Conservation (phyloP, 2,113 vertebrate species). For the Haemorhous mexicanus region DNA sequence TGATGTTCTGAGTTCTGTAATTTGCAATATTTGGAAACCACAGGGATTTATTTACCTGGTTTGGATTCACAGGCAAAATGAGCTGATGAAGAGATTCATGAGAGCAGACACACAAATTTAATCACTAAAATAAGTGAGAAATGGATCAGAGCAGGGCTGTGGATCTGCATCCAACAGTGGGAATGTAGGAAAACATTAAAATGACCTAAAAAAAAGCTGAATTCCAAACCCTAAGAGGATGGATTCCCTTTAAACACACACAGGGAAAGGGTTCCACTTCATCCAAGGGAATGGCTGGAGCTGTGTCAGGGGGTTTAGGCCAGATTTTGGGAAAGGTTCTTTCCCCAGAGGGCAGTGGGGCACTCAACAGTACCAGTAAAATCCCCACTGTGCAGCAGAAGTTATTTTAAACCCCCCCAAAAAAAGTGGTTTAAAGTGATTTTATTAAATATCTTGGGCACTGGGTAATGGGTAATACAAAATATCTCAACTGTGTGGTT, state of each 20-base stretch:
- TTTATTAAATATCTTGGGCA: not conserved
- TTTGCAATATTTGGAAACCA: not conserved
- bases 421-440: not conserved
- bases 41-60: not conserved
- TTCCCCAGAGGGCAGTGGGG: no score
- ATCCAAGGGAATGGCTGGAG: not conserved
- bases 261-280: not conserved
- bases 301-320: not conserved
- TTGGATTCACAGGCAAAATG: accelerated
- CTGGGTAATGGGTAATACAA: not conserved
- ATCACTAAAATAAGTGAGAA: not conserved
- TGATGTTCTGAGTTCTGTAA: accelerated
- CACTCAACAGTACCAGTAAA: not conserved
- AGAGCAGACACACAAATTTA: not conserved
- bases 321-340: not conserved
- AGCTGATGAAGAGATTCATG: not conserved
- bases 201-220: not conserved
- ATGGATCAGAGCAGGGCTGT: accelerated
- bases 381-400: accelerated
- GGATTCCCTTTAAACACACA: not conserved
- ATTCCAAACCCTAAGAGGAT: not conserved
- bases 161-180: not conserved
- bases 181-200: not conserved
- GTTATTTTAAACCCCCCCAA: not conserved
- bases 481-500: not conserved